These are phyloP conservation scores for Cheilosia scutellata DNA, from an alignment of 2,888 invertebrate genomes.

Conservation along the genomic window DNA sequence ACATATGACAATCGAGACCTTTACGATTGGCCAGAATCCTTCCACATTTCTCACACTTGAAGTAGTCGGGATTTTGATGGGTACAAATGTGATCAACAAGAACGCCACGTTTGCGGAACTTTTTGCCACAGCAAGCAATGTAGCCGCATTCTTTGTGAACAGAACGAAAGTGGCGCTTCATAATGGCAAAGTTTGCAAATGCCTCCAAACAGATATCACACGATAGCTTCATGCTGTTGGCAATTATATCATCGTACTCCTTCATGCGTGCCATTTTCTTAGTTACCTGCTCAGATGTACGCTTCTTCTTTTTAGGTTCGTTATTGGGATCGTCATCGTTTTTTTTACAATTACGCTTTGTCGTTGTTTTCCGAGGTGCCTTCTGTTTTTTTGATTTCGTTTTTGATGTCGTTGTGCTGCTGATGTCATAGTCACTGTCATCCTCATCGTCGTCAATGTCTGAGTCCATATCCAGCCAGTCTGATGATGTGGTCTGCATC, in stretches of 20 bases:
- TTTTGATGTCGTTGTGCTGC: conserved; percentile 9
- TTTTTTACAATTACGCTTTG: conserved; percentile 47
- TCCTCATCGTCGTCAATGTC: conserved; percentile 55
- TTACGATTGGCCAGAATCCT: conserved; percentile 79
- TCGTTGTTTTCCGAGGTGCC: neutral
- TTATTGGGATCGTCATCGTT: conserved; percentile 32
- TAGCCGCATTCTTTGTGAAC: conserved; percentile 81
- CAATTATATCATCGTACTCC: conserved; percentile 80
- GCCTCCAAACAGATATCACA: conserved; percentile 79
- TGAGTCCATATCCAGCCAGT: conserved; percentile 48
- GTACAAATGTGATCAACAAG: conserved; percentile 82
- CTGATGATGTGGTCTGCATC: conserved; percentile 6
- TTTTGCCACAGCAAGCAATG: conserved; percentile 81
- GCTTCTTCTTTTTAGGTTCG: conserved; percentile 26
- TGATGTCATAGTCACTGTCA: conserved; percentile 62
- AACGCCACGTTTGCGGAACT: conserved; percentile 80
- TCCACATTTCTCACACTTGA: conserved; percentile 80
- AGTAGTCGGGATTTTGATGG: conserved; percentile 82
- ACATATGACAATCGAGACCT: conserved; percentile 79
- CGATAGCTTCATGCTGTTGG: conserved; percentile 80
- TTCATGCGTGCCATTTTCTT: conserved; percentile 62
- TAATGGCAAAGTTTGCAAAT: conserved; percentile 78
- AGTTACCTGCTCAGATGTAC: conserved; percentile 22
- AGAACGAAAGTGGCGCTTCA: conserved; percentile 78
- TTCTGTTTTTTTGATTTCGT: conserved; percentile 13